phyloP scores from a whole-genome alignment of 2,113 vertebrate species.

The Notarius lentiginosus region DNA sequence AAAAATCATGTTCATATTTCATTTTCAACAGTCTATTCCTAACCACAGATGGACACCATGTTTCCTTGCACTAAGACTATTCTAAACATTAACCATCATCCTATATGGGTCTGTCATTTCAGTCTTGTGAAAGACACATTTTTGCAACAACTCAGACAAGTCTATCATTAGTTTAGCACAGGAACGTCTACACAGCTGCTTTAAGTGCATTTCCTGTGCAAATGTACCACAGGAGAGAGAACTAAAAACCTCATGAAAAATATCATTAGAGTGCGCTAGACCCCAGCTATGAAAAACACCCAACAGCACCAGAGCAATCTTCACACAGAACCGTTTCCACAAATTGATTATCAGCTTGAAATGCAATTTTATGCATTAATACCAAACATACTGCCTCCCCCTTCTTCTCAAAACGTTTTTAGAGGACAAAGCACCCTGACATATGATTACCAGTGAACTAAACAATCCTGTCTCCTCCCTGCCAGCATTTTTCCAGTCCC shows the following conservation, averaged over 20 bases:
- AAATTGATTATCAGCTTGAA: conserved; percentile 74
- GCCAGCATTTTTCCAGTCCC: conserved; percentile 55
- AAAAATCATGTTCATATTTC: background rate
- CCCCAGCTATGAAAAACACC: conserved; percentile 28
- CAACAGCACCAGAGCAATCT: conserved; percentile 62
- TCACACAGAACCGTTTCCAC: conserved; percentile 58
- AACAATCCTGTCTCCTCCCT: conserved; percentile 66
- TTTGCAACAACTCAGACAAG: conserved; percentile 21
- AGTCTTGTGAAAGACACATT: conserved; percentile 16
- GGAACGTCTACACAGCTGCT: conserved; percentile 34
- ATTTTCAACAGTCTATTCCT: background rate
- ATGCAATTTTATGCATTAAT: conserved; percentile 80
- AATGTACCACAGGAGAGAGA: conserved; percentile 60
- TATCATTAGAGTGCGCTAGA: conserved; percentile 70
- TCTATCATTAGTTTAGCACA: conserved; percentile 43
- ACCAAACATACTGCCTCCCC: conserved; percentile 65
- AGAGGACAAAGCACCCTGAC: conserved; percentile 65
- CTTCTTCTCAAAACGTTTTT: conserved; percentile 58
- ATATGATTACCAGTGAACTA: conserved; percentile 75
- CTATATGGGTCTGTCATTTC: background rate
- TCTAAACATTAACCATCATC: background rate
- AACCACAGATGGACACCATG: background rate
- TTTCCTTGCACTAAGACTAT: background rate
- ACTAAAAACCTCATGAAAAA: conserved; percentile 68
- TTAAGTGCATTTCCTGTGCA: conserved; percentile 57